Evolutionary conservation across 2,888 invertebrate species (phyloP), one percentile per base, ranked within the genome.

Genomic region (Ennomos erosarius): DNA sequence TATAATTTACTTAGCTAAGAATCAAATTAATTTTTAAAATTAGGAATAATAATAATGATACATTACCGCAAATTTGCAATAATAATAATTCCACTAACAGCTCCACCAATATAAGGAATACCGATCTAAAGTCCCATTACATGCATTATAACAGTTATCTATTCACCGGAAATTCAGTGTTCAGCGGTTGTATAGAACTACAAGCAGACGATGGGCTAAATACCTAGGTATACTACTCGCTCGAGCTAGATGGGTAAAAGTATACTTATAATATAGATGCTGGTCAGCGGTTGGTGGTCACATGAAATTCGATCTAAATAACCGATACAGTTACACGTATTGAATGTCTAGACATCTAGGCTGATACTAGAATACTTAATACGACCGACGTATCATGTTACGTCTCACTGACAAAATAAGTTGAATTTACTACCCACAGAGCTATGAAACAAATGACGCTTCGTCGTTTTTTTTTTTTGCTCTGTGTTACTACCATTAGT

Each of bases 321-420:
- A 73, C 76, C 57, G 68, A 70, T 79, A 79, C 82, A 74, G 82
- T 81, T 80, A 81, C 65, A 37, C 59, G 57, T 59, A 62, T 62
- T 46, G 62, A 56, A 51, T 66, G 55, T 65, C 67, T 61, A 51
- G 59, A 46, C 52, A 50, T 57, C 44, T 43, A 40, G 51, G 9
- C 26, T 13, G 46, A 37, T 1, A 26, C 26, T 26, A 6, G 5
- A 26, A 16, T 16, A 16, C 16, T 3, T 26, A 6, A 6, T n/a
- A n/a, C n/a, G n/a, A 26, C 26, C 26, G 1, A 26, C 26, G 26
- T 26, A 26, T 26, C 26, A 26, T 26, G 26, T 26, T 26, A 26
- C 26, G 4, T 26, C 5, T 26, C 26, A 6, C 4, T 26, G 6
- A 26, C 26, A 26, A 26, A 26, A 26, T 26, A 26, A 26, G 26